Conservation (phyloP, 2,888 invertebrate genomes). For the Odontomyia ornata region DNA sequence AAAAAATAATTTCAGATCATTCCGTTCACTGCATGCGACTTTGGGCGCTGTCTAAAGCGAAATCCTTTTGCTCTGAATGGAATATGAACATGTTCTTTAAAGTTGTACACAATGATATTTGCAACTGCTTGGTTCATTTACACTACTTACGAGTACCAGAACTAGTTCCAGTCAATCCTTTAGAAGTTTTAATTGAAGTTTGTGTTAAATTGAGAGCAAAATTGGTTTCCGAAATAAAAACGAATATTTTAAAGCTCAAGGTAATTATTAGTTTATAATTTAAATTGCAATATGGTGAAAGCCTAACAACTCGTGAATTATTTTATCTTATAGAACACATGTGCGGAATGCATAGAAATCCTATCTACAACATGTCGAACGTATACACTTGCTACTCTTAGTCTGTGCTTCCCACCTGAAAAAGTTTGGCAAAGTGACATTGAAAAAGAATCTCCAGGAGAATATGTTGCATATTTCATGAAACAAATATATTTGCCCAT, state of each 20-base stretch:
- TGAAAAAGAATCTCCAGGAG: constrained; percentile 65
- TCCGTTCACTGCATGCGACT: constrained; percentile 81
- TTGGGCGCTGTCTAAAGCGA: constrained; percentile 79
- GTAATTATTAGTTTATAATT: constrained; percentile 61
- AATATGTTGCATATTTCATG: constrained; percentile 78
- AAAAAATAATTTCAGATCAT: constrained; percentile 69
- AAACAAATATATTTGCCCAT: constrained; percentile 81
- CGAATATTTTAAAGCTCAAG: constrained; percentile 78
- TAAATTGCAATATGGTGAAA: not conserved
- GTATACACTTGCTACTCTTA: constrained; percentile 80
- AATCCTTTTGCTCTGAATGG: constrained; percentile 78
- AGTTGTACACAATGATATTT: constrained; percentile 73
- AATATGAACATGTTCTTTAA: constrained; percentile 78
- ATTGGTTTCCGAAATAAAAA: constrained; percentile 80
- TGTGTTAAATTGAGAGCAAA: constrained; percentile 84
- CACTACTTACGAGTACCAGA: constrained; percentile 65
- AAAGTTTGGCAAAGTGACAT: constrained; percentile 72
- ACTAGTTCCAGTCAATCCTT: constrained; percentile 65
- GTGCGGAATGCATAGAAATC: constrained; percentile 74
- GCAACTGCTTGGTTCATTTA: constrained; percentile 70
- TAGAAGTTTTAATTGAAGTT: constrained; percentile 81
- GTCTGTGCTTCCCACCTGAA: constrained; percentile 80
- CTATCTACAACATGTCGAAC: constrained; percentile 80
- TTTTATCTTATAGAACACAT: constrained; percentile 28
- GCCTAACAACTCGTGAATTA: not conserved